Percentiles rank a stretch among this genome's conserved stretches.
phyloP scores from a whole-genome alignment of 2,888 invertebrate genomes.

The Octodonta nipae region DNA sequence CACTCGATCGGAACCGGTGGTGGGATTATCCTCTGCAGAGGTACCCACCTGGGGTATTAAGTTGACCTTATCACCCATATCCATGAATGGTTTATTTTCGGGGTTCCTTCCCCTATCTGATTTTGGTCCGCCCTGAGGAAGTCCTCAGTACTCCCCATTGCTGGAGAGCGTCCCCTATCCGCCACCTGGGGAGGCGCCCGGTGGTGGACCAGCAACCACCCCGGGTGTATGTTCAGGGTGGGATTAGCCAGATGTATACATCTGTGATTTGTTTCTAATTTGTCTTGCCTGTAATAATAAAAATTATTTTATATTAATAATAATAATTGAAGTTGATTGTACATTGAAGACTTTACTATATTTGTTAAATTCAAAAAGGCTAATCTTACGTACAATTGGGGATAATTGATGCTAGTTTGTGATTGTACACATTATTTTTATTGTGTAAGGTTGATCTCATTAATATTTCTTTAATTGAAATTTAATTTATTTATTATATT shows the following conservation, averaged over 20 bases:
- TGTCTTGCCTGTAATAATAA: slow-evolving; percentile 6
- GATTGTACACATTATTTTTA: slow-evolving; percentile 3
- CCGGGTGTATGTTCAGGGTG: too few relatives aligned
- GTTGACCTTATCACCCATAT: too few relatives aligned
- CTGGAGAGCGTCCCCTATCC: too few relatives aligned
- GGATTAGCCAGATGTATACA: slow-evolving; percentile 17
- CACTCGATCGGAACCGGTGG: too few relatives aligned
- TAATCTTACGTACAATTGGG: not conserved
- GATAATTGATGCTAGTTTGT: slow-evolving; percentile 3
- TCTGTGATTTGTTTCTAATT: slow-evolving; percentile 8
- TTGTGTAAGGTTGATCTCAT: slow-evolving; percentile 5
- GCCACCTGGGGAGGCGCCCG: too few relatives aligned
- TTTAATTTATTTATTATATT: slow-evolving; percentile 10
- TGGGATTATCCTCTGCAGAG: too few relatives aligned
- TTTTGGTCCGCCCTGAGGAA: too few relatives aligned
- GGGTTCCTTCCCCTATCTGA: too few relatives aligned
- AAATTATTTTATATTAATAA: slow-evolving; percentile 4
- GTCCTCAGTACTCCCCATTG: too few relatives aligned
- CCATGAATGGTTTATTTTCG: too few relatives aligned
- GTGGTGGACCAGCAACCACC: too few relatives aligned
- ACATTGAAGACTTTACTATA: slow-evolving; percentile 1
- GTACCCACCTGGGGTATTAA: too few relatives aligned
- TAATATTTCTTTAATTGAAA: slow-evolving; percentile 8
- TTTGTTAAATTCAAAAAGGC: not conserved
- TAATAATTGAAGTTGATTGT: slow-evolving; percentile 2